phyloP scores from a whole-genome alignment of 35 echinoderm and acorn worm species.

The Chiridota heheva region DNA sequence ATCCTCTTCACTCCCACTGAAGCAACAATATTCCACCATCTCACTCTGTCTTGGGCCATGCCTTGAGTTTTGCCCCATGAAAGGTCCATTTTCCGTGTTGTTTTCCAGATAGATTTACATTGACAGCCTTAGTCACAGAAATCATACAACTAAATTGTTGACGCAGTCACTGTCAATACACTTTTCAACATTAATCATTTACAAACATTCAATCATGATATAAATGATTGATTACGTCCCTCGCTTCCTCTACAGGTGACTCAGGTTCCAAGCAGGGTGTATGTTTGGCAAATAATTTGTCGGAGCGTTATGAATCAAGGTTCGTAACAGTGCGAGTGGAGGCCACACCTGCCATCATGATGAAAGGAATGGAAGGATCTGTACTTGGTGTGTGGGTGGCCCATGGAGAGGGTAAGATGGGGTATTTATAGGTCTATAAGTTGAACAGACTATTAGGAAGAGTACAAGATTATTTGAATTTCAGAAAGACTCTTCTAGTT shows the following conservation, averaged over 20 bases:
- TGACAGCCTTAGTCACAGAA: too few relatives aligned
- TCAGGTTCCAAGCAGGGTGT: conserved; percentile 65
- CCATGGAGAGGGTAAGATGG: conserved; percentile 87
- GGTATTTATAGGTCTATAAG: background rate
- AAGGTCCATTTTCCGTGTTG: too few relatives aligned
- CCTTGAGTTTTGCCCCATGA: too few relatives aligned
- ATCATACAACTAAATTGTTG: too few relatives aligned
- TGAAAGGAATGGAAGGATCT: conserved; percentile 93
- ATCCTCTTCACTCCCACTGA: too few relatives aligned
- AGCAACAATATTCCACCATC: too few relatives aligned
- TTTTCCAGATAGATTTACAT: too few relatives aligned
- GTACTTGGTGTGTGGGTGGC: conserved; percentile 89
- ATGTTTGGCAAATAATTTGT: conserved; percentile 76
- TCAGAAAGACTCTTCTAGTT: background rate
- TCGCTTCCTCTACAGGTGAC: conserved; percentile 10
- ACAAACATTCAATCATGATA: too few relatives aligned
- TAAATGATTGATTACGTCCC: too few relatives aligned
- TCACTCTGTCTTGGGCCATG: too few relatives aligned
- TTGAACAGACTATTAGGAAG: background rate
- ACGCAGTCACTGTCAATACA: too few relatives aligned
- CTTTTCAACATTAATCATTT: too few relatives aligned
- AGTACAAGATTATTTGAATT: background rate
- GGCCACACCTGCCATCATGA: conserved; percentile 72
- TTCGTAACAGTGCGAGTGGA: conserved; percentile 85
- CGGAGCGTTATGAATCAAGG: conserved; percentile 86